Base-by-base conservation (phyloP, 1,140 invertebrate species). In the Aplysia californica region DNA sequence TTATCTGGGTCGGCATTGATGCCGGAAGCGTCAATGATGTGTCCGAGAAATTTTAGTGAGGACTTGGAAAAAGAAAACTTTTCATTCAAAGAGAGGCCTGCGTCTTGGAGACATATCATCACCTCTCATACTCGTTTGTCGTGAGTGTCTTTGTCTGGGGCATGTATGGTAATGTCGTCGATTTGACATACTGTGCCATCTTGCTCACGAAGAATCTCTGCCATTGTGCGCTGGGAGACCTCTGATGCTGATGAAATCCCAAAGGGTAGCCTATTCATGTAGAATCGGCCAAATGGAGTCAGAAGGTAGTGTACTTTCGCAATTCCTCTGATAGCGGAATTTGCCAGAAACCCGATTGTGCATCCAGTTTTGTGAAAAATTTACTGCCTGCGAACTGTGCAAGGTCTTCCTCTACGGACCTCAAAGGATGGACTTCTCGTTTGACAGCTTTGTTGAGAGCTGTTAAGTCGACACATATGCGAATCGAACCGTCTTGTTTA, bases 271-370 rank as follows among this genome's bases (percentile, higher is more conserved):
- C 79, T 71, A 2, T 56, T 64, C 31, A 79, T 76, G 44, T 70
- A 44, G 70, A 61, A 81, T 20, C 75, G 41, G 1, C 81, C 82
- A 50, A 77, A 79, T n/a, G 79, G 77, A 41, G 44, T 94, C 15
- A 88, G 96, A 91, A 93, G 0, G 91, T 95, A 86, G 89, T 98
- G 58, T 92, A 95, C 15, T 91, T 94, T 0, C 87, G 95, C 29
- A 92, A 93, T 61, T 96, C 97, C 89, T 95, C 96, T 85, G 44
- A 15, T 10, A 50, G 44, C n/a, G 44, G 44, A 50, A 50, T 50
- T 50, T 50, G 10, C 44, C 44, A 92, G 94, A 56, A 96, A 90
- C 87, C 96, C 50, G 95, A 97, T 21, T 21, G 56, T 15, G 74
- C 65, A 29, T 68, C 65, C 1, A 76, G 23, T 26, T 59, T 76